Evolutionary conservation across 2,113 vertebrate genomes (phyloP).

Genomic region (Psilopogon haemacephalus): DNA sequence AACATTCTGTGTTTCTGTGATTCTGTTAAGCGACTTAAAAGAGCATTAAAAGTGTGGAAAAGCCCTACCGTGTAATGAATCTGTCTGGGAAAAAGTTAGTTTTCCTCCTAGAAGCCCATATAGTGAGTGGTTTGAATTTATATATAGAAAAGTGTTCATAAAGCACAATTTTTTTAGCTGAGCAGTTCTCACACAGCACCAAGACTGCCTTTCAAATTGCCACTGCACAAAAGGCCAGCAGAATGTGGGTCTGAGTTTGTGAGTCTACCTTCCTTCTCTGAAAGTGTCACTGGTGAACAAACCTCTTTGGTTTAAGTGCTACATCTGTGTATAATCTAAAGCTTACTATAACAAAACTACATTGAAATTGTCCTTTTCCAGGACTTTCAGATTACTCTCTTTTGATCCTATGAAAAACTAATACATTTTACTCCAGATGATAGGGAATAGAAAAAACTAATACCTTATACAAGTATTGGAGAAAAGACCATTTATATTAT

Average conservation of each 20-base stretch:
- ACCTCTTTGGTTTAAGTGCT: background rate
- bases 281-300: no score
- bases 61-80: background rate
- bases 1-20: no score
- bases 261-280: no score
- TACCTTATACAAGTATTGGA: background rate
- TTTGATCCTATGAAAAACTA: background rate
- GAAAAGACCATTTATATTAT: background rate
- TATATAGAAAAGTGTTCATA: background rate
- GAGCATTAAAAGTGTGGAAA: background rate
- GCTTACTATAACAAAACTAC: background rate
- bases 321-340: background rate
- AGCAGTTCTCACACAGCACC: background rate
- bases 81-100: background rate
- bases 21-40: background rate
- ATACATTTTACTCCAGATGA: background rate
- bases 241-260: background rate
- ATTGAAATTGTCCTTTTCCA: background rate
- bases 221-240: background rate
- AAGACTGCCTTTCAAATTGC: background rate
- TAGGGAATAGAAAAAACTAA: background rate
- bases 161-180: background rate
- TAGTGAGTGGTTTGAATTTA: background rate
- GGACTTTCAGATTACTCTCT: background rate
- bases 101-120: background rate